A percentile compares a stretch with the other conserved stretches of the same genome.
These are phyloP conservation scores for Tonatia bakeri DNA, from an alignment of 2,113 vertebrate species.

Conservation along the genomic window DNA sequence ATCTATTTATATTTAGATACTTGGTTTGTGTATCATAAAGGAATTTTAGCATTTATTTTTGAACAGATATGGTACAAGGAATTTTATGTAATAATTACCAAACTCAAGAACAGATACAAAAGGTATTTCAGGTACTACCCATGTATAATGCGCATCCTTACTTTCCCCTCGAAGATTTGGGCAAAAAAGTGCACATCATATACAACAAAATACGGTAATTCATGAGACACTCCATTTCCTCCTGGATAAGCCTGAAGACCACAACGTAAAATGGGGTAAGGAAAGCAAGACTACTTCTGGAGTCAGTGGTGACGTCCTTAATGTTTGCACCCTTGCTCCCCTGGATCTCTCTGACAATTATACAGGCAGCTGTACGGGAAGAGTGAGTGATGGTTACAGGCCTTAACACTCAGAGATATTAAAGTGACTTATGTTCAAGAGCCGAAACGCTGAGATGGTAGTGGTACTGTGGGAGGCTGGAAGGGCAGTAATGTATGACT, in stretches of 20 bases:
- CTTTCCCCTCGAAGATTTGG: too few relatives aligned
- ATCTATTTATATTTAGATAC: too few relatives aligned
- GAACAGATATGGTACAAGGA: too few relatives aligned
- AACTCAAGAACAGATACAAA: too few relatives aligned
- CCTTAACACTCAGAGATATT: conserved; percentile 59
- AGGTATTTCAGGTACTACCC: too few relatives aligned
- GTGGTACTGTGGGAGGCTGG: not conserved
- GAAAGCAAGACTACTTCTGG: conserved; percentile 50
- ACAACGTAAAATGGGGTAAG: conserved; percentile 20
- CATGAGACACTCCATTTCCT: conserved; percentile 5
- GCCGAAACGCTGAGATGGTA: not conserved
- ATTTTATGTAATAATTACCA: too few relatives aligned
- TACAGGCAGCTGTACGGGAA: conserved; percentile 65
- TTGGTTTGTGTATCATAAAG: too few relatives aligned
- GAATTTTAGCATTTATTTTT: too few relatives aligned
- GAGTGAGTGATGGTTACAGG: conserved; percentile 55
- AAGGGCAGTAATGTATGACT: conserved; percentile 33
- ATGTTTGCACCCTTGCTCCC: conserved; percentile 46
- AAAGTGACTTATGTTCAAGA: conserved; percentile 64
- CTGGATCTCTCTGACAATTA: conserved; percentile 68
- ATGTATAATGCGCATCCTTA: too few relatives aligned
- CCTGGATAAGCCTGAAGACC: conserved; percentile 23
- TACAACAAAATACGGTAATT: not conserved
- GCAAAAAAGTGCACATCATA: too few relatives aligned
- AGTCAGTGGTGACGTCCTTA: conserved; percentile 45